Percentiles rank a stretch among this genome's conserved stretches.
phyloP scores from a whole-genome alignment of 2,797 vertebrate species.

The Ispidina lecontei region DNA sequence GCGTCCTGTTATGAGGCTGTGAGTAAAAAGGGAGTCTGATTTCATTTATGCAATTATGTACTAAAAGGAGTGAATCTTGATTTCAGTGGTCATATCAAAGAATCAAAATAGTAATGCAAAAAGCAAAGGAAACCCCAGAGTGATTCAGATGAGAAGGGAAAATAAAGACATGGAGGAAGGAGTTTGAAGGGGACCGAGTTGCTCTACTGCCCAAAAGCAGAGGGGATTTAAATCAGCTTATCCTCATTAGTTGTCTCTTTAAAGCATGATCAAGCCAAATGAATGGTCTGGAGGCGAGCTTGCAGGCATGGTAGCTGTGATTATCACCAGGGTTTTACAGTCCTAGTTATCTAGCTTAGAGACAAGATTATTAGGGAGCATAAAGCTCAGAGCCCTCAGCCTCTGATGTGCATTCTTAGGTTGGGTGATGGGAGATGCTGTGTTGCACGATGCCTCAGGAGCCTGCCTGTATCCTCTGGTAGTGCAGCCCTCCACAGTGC shows the following conservation, averaged over 20 bases:
- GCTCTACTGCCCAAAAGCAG: slow-evolving; percentile 60
- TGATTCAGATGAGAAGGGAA: slow-evolving; percentile 65
- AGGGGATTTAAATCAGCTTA: slow-evolving; percentile 66
- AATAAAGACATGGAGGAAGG: slow-evolving; percentile 61
- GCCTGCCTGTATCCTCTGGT: background rate
- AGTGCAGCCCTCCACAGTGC: background rate
- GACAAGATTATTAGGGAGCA: slow-evolving; percentile 60
- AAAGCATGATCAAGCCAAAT: slow-evolving; percentile 60
- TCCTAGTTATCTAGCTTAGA: slow-evolving; percentile 58
- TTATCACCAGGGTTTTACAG: slow-evolving; percentile 63
- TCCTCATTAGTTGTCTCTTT: slow-evolving; percentile 66
- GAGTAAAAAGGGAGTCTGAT: slow-evolving; percentile 52
- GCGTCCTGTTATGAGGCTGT: background rate
- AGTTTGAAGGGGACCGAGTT: slow-evolving; percentile 36
- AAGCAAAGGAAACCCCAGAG: slow-evolving; percentile 58
- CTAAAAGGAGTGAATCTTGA: slow-evolving; percentile 39
- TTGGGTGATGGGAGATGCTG: background rate
- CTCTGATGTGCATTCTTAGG: background rate
- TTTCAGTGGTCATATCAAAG: slow-evolving; percentile 51
- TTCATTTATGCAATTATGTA: slow-evolving; percentile 49
- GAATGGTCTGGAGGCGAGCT: slow-evolving; percentile 57
- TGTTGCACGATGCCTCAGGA: accelerated
- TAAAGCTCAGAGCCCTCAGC: slow-evolving; percentile 18
- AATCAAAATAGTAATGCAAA: slow-evolving; percentile 48
- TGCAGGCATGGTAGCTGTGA: slow-evolving; percentile 59